Conservation (phyloP, 2,113 vertebrate genomes). For the Tetrao urogallus region DNA sequence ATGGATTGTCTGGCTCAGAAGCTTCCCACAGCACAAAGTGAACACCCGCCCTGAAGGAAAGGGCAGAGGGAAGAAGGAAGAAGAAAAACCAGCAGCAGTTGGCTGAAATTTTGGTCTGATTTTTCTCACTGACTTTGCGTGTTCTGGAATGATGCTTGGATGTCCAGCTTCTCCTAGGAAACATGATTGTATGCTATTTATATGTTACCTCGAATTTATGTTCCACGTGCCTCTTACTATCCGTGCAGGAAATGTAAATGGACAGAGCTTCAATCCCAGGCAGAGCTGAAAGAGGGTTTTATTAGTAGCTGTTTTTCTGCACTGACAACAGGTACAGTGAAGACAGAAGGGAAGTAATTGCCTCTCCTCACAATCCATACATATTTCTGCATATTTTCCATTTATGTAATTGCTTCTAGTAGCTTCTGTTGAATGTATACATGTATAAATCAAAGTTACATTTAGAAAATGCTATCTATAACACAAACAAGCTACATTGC, state of each 20-base stretch:
- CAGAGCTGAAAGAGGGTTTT: background rate
- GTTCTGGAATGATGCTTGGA: background rate
- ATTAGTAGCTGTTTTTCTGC: background rate
- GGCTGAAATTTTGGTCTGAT: background rate
- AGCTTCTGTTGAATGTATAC: background rate
- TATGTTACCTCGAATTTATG: background rate
- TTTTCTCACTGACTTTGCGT: background rate
- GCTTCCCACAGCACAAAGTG: background rate
- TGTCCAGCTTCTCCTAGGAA: background rate
- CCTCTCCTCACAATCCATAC: background rate
- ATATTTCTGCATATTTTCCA: background rate
- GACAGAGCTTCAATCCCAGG: background rate
- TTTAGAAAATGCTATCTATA: background rate
- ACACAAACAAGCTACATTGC: background rate
- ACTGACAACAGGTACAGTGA: background rate
- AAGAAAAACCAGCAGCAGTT: background rate
- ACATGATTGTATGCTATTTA: fast-evolving
- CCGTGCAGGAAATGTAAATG: background rate
- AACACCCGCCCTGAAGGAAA: background rate
- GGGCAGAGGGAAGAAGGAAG: background rate
- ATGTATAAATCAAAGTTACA: background rate
- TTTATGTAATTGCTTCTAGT: background rate
- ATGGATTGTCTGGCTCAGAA: background rate
- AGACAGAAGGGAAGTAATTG: background rate
- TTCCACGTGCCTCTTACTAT: background rate